Conservation (phyloP, 2,888 invertebrate genomes). For the Actias luna region DNA sequence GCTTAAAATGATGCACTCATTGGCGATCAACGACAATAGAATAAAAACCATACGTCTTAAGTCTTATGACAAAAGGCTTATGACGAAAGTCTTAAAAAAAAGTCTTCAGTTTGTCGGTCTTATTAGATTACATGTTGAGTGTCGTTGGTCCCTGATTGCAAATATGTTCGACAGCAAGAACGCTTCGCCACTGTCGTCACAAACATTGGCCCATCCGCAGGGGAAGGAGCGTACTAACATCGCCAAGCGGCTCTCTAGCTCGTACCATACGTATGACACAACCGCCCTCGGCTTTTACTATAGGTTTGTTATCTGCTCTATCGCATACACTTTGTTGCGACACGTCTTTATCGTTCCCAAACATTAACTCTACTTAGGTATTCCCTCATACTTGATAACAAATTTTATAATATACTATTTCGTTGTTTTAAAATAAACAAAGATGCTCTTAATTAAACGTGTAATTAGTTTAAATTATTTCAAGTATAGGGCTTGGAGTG, state of each 20-base stretch:
- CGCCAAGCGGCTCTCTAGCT: constrained; percentile 48
- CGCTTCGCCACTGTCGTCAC: constrained; percentile 70
- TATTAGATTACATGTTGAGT: neutral
- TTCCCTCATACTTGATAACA: neutral
- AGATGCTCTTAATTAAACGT: too few relatives aligned
- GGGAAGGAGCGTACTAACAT: constrained; percentile 47
- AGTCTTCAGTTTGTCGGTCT: too few relatives aligned
- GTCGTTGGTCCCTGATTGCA: neutral
- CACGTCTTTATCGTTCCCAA: constrained; percentile 24
- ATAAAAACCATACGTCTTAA: neutral
- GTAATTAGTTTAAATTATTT: too few relatives aligned
- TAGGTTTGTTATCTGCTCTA: constrained; percentile 67
- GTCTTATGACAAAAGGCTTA: neutral
- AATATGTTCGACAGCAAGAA: constrained; percentile 60
- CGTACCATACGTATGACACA: constrained; percentile 48
- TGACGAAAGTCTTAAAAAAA: too few relatives aligned
- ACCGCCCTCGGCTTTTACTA: constrained; percentile 55
- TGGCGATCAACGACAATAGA: neutral
- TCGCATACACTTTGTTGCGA: constrained; percentile 33
- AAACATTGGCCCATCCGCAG: constrained; percentile 51
- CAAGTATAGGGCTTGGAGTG: too few relatives aligned
- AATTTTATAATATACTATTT: too few relatives aligned
- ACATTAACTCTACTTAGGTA: neutral
- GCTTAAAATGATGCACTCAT: neutral
- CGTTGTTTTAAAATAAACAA: too few relatives aligned